These are phyloP conservation scores for Alcis repandata DNA, from an alignment of 2,888 invertebrate species.

Conservation along the genomic window DNA sequence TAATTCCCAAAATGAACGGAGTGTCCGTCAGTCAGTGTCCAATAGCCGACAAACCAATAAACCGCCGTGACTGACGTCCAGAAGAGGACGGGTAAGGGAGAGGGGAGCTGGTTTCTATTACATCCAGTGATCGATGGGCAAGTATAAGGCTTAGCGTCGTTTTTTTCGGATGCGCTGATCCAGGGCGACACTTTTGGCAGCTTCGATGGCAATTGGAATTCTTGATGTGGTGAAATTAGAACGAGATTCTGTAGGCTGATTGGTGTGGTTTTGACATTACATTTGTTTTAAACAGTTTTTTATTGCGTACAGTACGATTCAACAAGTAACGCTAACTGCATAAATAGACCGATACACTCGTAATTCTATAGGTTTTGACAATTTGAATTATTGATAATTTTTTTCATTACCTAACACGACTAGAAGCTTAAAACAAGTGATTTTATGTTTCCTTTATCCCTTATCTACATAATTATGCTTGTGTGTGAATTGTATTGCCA, in stretches of 20 bases:
- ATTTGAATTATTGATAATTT: too few species aligned
- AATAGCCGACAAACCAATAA: conserved; percentile 38
- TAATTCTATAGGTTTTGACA: too few species aligned
- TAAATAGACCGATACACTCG: too few species aligned
- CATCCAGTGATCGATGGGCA: conserved; percentile 31
- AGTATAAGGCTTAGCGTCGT: conserved; percentile 11
- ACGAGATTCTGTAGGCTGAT: background rate
- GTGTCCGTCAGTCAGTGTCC: conserved; percentile 33
- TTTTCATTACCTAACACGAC: too few species aligned
- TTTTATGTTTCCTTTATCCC: too few species aligned
- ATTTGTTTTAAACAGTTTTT: background rate
- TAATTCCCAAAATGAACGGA: conserved; percentile 32
- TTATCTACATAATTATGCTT: too few species aligned
- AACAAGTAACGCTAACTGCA: too few species aligned
- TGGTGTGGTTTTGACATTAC: background rate
- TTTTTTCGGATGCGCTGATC: conserved; percentile 24
- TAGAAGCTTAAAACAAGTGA: too few species aligned
- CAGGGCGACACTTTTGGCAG: conserved; percentile 12
- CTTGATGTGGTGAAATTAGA: conserved; percentile 10
- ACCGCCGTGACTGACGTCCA: conserved; percentile 24
- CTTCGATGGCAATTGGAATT: conserved; percentile 11
- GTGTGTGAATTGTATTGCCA: too few species aligned
- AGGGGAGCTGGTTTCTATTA: conserved; percentile 29
- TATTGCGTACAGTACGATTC: too few species aligned
- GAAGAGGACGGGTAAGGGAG: too few species aligned